phyloP scores from a whole-genome alignment of 2,888 invertebrate species.

The Drosophila mulleri region DNA sequence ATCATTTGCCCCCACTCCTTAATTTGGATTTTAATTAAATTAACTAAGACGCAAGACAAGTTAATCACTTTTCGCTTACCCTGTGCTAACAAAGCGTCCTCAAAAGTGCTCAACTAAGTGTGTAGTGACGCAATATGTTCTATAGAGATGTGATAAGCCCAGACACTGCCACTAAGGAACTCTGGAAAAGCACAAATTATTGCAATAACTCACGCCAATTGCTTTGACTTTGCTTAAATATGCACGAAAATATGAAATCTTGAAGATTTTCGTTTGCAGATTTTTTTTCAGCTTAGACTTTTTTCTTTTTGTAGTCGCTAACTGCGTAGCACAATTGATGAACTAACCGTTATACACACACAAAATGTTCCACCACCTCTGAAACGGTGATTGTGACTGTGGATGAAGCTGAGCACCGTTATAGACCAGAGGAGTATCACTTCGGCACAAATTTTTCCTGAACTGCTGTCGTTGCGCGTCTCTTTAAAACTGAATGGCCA shows the following conservation, averaged over 20 bases:
- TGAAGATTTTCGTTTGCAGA: constrained; percentile 1
- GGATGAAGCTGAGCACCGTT: constrained; percentile 32
- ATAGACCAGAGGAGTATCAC: constrained; percentile 5
- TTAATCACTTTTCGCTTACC: constrained; percentile 35
- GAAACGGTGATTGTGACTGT: constrained; percentile 41
- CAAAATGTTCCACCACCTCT: constrained; percentile 55
- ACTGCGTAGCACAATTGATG: constrained; percentile 48
- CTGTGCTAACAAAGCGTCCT: constrained; percentile 39
- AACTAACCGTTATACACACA: constrained; percentile 77
- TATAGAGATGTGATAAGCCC: constrained; percentile 10
- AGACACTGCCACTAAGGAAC: constrained; percentile 5
- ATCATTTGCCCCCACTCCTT: too few species aligned
- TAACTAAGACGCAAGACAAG: constrained; percentile 10
- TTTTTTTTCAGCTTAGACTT: neutral
- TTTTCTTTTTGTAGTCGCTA: constrained; percentile 5
- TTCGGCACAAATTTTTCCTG: constrained; percentile 39
- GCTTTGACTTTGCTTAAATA: neutral
- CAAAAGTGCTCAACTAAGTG: constrained; percentile 23
- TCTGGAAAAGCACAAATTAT: constrained; percentile 18
- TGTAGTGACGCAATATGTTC: constrained; percentile 53
- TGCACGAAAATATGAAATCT: neutral
- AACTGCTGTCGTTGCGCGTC: constrained; percentile 81
- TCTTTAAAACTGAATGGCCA: constrained; percentile 66
- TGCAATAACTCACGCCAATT: constrained; percentile 3
- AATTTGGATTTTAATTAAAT: constrained; percentile 40